These are phyloP conservation scores for Lithophane semibrunnea DNA, from an alignment of 2,888 invertebrate species.

Conservation along the genomic window DNA sequence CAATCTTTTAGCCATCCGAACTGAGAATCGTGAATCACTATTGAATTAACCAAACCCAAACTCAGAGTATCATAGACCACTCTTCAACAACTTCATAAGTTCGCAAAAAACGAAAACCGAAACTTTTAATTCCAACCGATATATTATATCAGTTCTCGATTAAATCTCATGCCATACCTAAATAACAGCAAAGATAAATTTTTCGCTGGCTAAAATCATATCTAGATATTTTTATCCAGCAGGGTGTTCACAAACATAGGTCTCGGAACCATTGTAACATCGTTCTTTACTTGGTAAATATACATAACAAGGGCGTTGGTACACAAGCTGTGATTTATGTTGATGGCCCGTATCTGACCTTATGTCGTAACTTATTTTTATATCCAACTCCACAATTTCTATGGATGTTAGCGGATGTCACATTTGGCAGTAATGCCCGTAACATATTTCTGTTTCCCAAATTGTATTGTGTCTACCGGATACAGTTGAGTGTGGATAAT, in stretches of 20 bases:
- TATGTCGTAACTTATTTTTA: slow-evolving; percentile 74
- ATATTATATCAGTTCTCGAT: slow-evolving; percentile 9
- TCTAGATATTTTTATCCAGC: not conserved
- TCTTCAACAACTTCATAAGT: not conserved
- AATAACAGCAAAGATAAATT: not conserved
- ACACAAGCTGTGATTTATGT: slow-evolving; percentile 73
- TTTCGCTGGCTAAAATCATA: not conserved
- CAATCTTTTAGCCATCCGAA: not conserved
- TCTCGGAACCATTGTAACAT: slow-evolving; percentile 34
- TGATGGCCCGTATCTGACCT: slow-evolving; percentile 70
- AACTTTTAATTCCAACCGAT: slow-evolving; percentile 6
- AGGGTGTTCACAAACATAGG: slow-evolving; percentile 2
- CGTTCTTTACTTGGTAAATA: slow-evolving; percentile 64
- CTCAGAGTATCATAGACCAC: not conserved
- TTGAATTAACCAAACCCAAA: not conserved
- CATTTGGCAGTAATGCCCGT: slow-evolving; percentile 59
- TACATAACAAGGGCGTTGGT: slow-evolving; percentile 67
- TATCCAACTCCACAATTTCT: slow-evolving; percentile 68
- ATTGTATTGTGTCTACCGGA: slow-evolving; percentile 50
- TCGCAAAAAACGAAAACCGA: not conserved
- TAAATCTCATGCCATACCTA: not conserved
- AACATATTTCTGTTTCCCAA: slow-evolving; percentile 56
- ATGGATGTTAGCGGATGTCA: slow-evolving; percentile 60
- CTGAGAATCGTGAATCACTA: not conserved
- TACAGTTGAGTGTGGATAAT: slow-evolving; percentile 23